phyloP scores from a whole-genome alignment of 2,888 invertebrate species.

The Dryadula phaetusa region DNA sequence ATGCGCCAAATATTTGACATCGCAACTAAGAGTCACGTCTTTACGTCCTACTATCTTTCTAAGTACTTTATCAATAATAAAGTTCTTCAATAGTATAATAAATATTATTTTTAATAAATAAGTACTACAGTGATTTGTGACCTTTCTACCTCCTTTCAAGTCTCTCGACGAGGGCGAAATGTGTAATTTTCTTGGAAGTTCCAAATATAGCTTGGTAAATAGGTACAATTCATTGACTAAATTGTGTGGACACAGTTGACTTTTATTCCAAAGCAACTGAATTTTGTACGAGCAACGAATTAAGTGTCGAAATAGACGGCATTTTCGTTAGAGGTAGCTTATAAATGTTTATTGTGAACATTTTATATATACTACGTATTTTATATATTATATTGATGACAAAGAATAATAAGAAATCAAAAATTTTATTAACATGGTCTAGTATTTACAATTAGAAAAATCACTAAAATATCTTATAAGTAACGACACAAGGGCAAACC shows the following conservation, averaged over 20 bases:
- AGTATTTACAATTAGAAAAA: too few relatives aligned
- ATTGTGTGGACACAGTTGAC: constrained; percentile 13
- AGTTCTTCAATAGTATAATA: too few relatives aligned
- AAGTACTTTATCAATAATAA: too few relatives aligned
- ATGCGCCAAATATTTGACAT: too few relatives aligned
- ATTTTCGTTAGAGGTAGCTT: background rate
- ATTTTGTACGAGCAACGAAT: constrained; percentile 8
- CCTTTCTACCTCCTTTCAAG: background rate
- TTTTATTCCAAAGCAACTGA: constrained; percentile 17
- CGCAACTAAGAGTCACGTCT: too few relatives aligned
- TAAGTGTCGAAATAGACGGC: background rate
- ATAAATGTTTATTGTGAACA: background rate
- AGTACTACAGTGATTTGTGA: background rate
- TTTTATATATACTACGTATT: background rate
- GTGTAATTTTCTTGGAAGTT: constrained; percentile 41
- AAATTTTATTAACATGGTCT: background rate
- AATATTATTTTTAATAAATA: too few relatives aligned
- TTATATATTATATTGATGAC: background rate
- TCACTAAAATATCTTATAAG: too few relatives aligned
- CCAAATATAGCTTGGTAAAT: constrained; percentile 26
- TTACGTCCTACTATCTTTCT: too few relatives aligned
- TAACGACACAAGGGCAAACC: too few relatives aligned
- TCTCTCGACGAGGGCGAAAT: constrained; percentile 17
- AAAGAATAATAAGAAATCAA: background rate
- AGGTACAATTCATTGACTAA: constrained; percentile 18